Evolutionary conservation across 2,888 invertebrate genomes (phyloP).

Genomic region (Trichopria drosophilae): DNA sequence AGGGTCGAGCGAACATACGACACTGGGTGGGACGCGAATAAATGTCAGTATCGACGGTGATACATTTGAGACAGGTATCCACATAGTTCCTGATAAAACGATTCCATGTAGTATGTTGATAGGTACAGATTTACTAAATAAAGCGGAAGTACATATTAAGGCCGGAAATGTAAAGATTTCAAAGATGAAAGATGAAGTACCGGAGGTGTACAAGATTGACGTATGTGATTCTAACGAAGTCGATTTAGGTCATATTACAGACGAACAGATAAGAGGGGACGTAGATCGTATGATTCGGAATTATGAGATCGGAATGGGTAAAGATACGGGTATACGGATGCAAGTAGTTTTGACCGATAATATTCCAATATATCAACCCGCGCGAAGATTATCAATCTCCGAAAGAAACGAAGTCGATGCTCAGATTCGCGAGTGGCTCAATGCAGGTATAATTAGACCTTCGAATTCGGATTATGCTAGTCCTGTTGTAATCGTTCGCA

Average conservation of each 20-base stretch:
- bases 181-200: background rate
- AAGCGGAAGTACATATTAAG: too few species aligned
- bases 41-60: too few species aligned
- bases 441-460: constrained; percentile 10
- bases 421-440: constrained; percentile 9
- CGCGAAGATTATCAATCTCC: background rate
- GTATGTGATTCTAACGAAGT: background rate
- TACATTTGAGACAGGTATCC: too few species aligned
- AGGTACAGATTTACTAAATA: constrained; percentile 1
- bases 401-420: constrained; percentile 1
- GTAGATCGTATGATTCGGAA: background rate
- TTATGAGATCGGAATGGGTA: constrained; percentile 9
- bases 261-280: constrained; percentile 1
- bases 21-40: too few species aligned
- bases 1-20: too few species aligned
- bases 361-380: constrained; percentile 2
- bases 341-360: constrained; percentile 4
- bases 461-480: constrained; percentile 9
- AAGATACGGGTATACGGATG: constrained; percentile 2
- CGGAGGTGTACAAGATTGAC: constrained; percentile 10
- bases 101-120: background rate
- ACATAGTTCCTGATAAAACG: constrained; percentile 1
- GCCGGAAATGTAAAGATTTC: too few species aligned
- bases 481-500: constrained; percentile 6
- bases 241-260: background rate